Percentiles rank a stretch among this genome's conserved stretches.
Conservation (phyloP, 2,113 vertebrate genomes). For the Nematolebias whitei region DNA sequence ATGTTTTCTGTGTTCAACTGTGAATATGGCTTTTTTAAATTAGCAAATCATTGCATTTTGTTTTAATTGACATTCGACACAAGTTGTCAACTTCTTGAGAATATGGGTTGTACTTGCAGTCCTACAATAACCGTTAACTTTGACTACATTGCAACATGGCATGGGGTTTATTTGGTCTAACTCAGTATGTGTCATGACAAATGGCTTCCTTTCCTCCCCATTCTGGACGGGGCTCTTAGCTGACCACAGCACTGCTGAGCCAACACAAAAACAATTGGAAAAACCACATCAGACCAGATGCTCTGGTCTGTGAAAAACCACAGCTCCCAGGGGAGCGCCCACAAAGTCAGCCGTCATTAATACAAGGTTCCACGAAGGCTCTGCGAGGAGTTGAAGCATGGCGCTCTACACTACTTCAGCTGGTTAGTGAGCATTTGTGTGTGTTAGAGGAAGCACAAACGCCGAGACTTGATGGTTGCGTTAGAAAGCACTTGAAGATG, state of each 20-base stretch:
- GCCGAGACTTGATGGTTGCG: slow-evolving; percentile 8
- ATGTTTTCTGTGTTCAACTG: too few species aligned
- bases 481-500: slow-evolving; percentile 21
- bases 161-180: slow-evolving; percentile 40
- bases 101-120: too few species aligned
- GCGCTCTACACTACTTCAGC: slow-evolving; percentile 5
- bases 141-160: not conserved
- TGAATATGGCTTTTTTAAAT: too few species aligned
- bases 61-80: too few species aligned
- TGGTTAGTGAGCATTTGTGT: slow-evolving; percentile 45
- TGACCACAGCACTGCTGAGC: slow-evolving; percentile 58
- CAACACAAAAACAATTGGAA: slow-evolving; percentile 59
- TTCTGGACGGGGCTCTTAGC: slow-evolving; percentile 32
- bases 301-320: slow-evolving; percentile 65
- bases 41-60: too few species aligned
- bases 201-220: slow-evolving; percentile 39
- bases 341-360: slow-evolving; percentile 65
- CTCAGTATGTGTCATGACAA: slow-evolving; percentile 52
- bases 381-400: slow-evolving; percentile 32
- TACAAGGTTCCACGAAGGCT: slow-evolving; percentile 30
- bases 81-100: too few species aligned
- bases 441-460: slow-evolving; percentile 40
- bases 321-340: slow-evolving; percentile 58
- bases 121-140: not conserved
- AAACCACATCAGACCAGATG: slow-evolving; percentile 58